phyloP scores from a whole-genome alignment of 2,113 vertebrate species.

The Numenius arquata region DNA sequence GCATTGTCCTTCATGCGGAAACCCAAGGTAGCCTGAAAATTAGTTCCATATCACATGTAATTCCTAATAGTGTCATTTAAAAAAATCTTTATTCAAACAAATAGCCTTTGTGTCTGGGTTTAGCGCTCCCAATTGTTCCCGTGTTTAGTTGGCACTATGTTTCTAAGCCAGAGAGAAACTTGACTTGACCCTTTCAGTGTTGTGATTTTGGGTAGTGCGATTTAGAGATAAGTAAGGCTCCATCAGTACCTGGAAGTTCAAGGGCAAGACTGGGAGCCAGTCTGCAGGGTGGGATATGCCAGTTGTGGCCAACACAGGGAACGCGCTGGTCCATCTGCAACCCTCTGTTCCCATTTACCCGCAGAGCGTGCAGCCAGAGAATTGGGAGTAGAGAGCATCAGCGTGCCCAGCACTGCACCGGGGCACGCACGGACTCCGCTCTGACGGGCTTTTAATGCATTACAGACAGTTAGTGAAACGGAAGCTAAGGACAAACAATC shows the following conservation, averaged over 20 bases:
- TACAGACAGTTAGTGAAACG: background rate
- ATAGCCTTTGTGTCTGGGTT: slow-evolving; percentile 12
- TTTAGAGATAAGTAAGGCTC: background rate
- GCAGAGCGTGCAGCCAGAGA: background rate
- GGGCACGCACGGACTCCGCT: background rate
- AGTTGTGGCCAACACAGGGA: background rate
- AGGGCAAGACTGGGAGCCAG: background rate
- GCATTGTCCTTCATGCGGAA: background rate
- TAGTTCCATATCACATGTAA: background rate
- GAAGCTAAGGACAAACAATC: background rate
- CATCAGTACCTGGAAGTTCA: background rate
- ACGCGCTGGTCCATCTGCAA: accelerated
- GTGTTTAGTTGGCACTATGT: background rate
- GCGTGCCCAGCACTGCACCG: accelerated
- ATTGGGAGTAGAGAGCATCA: background rate
- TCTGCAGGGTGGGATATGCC: background rate
- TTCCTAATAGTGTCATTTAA: slow-evolving; percentile 6
- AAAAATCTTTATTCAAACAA: slow-evolving; percentile 37
- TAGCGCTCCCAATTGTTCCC: background rate
- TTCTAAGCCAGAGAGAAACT: background rate
- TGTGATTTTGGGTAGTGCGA: background rate
- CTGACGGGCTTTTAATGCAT: background rate
- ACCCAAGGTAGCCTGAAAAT: slow-evolving; percentile 53
- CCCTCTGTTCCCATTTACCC: background rate
- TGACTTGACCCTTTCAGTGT: background rate